phyloP scores from a whole-genome alignment of 2,113 vertebrate genomes.

The Sturnus vulgaris region DNA sequence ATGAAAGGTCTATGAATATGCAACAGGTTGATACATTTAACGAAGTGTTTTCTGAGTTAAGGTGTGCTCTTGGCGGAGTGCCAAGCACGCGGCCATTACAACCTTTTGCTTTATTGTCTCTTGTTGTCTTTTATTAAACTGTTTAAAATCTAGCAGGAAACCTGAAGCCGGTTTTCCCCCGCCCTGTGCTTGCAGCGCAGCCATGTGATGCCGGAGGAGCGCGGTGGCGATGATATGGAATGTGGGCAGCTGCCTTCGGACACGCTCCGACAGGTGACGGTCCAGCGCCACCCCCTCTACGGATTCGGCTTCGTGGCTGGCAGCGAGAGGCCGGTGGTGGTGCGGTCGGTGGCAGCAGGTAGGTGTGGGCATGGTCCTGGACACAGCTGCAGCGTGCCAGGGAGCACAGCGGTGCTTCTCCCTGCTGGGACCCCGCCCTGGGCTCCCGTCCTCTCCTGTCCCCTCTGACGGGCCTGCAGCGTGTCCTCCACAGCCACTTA shows the following conservation, averaged over 20 bases:
- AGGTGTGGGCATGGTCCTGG: not conserved
- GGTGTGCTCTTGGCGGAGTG: too few relatives aligned
- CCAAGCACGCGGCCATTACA: too few relatives aligned
- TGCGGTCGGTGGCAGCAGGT: slow-evolving; percentile 93
- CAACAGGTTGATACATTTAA: too few relatives aligned
- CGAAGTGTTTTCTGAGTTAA: too few relatives aligned
- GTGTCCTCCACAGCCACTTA: not conserved
- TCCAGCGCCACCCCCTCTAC: slow-evolving; percentile 85
- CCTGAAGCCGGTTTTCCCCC: too few relatives aligned
- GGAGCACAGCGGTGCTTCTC: not conserved
- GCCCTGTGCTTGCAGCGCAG: slow-evolving; percentile 52
- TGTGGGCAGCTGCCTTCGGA: slow-evolving; percentile 90
- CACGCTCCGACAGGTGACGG: slow-evolving; percentile 88
- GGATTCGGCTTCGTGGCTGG: slow-evolving; percentile 96
- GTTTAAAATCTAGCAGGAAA: too few relatives aligned
- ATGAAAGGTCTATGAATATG: too few relatives aligned
- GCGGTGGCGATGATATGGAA: slow-evolving; percentile 88
- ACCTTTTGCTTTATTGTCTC: too few relatives aligned
- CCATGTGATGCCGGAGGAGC: slow-evolving; percentile 91
- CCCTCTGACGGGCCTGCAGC: not conserved
- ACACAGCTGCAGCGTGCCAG: not conserved
- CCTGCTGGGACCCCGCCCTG: not conserved
- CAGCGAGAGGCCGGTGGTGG: slow-evolving; percentile 91
- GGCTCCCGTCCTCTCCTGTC: not conserved
- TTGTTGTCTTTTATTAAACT: too few relatives aligned